phyloP scores from a whole-genome alignment of 2,113 vertebrate genomes.

The Saguinus midas region DNA sequence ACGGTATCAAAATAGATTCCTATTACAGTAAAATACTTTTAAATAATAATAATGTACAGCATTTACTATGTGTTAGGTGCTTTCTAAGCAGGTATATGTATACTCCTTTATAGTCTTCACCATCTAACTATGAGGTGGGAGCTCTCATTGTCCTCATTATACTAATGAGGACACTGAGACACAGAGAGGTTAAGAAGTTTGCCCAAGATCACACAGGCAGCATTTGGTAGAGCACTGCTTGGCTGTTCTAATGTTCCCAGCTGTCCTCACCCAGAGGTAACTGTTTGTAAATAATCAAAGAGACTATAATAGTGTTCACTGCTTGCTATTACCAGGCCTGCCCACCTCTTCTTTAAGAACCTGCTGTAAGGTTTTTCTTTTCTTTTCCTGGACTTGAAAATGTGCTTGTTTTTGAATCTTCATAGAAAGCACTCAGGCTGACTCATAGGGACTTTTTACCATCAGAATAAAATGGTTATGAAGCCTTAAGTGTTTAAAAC shows the following conservation, averaged over 20 bases:
- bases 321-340: too few species aligned
- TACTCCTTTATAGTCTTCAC: neutral
- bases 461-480: neutral
- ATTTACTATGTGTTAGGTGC: neutral
- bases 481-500: constrained; percentile 14
- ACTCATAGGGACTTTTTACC: neutral
- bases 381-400: constrained; percentile 13
- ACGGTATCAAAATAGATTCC: neutral
- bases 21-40: neutral
- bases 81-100: neutral
- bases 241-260: neutral
- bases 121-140: neutral
- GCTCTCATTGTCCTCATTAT: neutral
- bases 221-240: neutral
- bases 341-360: neutral
- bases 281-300: neutral
- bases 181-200: constrained; percentile 30
- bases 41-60: neutral
- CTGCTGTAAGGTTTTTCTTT: neutral
- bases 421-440: neutral
- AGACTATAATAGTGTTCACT: neutral
- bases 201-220: neutral
- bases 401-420: constrained; percentile 22
- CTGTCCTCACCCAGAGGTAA: neutral
- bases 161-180: neutral